Base-by-base conservation (phyloP, 1,140 invertebrate genomes). In the Lordiphosa mommai region DNA sequence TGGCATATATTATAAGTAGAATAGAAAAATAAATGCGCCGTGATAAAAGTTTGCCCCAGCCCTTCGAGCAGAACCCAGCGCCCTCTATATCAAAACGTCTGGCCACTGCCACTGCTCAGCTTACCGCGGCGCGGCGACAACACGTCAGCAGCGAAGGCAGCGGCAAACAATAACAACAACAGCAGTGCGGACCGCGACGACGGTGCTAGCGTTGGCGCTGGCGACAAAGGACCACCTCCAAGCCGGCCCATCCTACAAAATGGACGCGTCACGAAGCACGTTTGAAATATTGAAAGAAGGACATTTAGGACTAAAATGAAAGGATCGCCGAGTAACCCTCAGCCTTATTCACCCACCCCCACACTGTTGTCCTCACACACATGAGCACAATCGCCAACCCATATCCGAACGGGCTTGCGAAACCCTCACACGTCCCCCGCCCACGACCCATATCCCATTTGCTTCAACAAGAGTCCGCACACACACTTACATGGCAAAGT, bases 271-370 rank as follows among this genome's bases (percentile, higher is more conserved):
- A 84, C 79, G 79, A 77, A 77, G 68, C 77, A 85, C 68, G 77
- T 84, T 82, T 84, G 79, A 87, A 87, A 87, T 87, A 87, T 87
- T 87, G 85, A 87, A 87, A 77, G 84, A 87, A 87, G 84, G 85
- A 87, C 77, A 87, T 85, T 87, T 80, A 77, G 73, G 85, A 87
- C 72, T 86, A 77, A 84, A 82, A 86, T 74, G 80, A 86, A 86
- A 86, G 80, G 80, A 86, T 86, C 80, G 72, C 72, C 80, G 56
- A 69, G 57, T 68, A 76, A 64, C 59, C 69, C 80, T 65, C 71
- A 61, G 69, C 52, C 59, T 46, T 44, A 30, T 68, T 37, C 47
- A 41, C 14, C 58, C 56, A 55, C 46, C 41, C 55, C 40, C 53
- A 74, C 37, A 43, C 38, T 37, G 64, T 56, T 55, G 36, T 49